Evolutionary conservation across 2,113 vertebrate species (phyloP).

Genomic region (Carettochelys insculpta): DNA sequence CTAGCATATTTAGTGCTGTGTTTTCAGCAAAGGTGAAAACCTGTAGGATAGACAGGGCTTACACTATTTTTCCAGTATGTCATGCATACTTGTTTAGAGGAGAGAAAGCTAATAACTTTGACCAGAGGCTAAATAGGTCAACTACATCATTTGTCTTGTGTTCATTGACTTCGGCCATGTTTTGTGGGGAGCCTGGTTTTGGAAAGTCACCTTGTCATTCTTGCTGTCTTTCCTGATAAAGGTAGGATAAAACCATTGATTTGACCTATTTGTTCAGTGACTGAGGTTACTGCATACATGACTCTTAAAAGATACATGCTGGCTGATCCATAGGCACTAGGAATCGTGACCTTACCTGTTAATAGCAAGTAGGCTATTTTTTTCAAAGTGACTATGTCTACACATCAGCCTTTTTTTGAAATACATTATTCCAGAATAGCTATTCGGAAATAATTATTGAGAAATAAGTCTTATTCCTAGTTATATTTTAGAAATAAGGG

Average conservation of each 20-base stretch:
- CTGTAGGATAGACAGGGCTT: background rate
- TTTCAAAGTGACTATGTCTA: background rate
- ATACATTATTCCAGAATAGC: no score
- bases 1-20: background rate
- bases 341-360: background rate
- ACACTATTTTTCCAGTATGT: background rate
- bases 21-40: conserved; percentile 23
- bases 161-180: background rate
- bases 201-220: background rate
- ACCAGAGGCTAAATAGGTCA: background rate
- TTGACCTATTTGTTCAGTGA: background rate
- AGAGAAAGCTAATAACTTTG: background rate
- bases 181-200: background rate
- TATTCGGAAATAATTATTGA: no score
- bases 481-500: no score
- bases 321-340: background rate
- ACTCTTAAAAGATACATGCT: background rate
- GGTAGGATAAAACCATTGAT: background rate
- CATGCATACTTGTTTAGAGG: background rate
- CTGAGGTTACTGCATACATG: background rate
- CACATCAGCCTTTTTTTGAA: no score
- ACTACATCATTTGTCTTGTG: background rate
- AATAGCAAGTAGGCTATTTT: background rate
- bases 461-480: no score
- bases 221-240: background rate